Evolutionary conservation across 2,888 invertebrate genomes (phyloP), one percentile per base, ranked within the genome.

Genomic region (Drosophila falleni): DNA sequence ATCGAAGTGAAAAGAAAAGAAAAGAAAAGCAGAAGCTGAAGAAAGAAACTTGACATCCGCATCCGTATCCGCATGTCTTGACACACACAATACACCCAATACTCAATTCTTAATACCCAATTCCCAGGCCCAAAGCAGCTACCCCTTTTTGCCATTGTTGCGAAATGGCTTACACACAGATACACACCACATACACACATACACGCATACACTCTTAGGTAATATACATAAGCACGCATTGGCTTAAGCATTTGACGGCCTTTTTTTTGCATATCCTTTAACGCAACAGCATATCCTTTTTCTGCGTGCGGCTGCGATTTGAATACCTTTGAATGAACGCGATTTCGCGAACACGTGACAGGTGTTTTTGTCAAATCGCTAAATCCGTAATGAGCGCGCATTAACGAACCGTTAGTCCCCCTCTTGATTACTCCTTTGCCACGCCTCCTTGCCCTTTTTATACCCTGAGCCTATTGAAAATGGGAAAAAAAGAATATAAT

Each of bases 111-210:
- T 63, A 55, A 63, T 70, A 73, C 77, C 50, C 72, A 60, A 39
- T 61, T 61, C 66, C 47, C 66, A 61, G 51, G 37, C 50, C 47
- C 51, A 37, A 23, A 42, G 46, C 59, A 61, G 46, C 46, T 56
- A 58, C 64, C 69, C 55, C 50, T 77, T 73, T 87, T 16, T 51
- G 53, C 49, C 71, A 59, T 77, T 75, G 76, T 67, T 75, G 76
- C 58, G 19, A 65, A 78, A 64, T 78, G 76, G 53, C 51, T 53
- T 23, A 33, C 37, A 41, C 50, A 50, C 58, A 51, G 46, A 50
- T 56, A 56, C 50, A 56, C 59, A 29, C 29, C 29, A 29, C 29
- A 29, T 50, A 56, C 59, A 29, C 29, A 6, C 29, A 29, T 4
- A 29, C 29, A 29, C 29, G 29, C 29, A 23, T 41, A 60, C 50